These are phyloP conservation scores for Drosophila mercatorum DNA, from an alignment of 2,888 invertebrate species.

Conservation along the genomic window DNA sequence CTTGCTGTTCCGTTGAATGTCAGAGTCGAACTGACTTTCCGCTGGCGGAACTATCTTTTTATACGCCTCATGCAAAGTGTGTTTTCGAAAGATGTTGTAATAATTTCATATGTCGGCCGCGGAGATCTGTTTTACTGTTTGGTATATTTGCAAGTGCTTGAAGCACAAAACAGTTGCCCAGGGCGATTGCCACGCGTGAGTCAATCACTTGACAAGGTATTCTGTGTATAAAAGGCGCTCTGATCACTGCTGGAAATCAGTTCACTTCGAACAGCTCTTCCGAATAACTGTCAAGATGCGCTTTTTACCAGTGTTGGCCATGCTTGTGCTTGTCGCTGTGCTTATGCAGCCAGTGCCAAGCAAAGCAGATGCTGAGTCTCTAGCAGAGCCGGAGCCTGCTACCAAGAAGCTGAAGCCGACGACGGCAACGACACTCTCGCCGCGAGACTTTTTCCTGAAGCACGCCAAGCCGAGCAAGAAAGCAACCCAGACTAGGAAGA, in stretches of 20 bases:
- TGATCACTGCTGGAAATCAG: constrained; percentile 16
- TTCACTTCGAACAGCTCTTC: constrained; percentile 22
- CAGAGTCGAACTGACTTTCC: constrained; percentile 28
- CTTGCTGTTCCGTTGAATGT: not conserved
- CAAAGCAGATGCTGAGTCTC: constrained; percentile 4
- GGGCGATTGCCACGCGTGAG: constrained; percentile 17
- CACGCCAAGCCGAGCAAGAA: constrained; percentile 14
- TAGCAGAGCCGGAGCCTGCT: constrained; percentile 3
- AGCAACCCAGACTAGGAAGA: not conserved
- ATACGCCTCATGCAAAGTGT: constrained; percentile 25
- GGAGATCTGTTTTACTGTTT: constrained; percentile 21
- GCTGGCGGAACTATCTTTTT: constrained; percentile 13
- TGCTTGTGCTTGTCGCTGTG: constrained; percentile 3
- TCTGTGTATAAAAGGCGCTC: constrained; percentile 40
- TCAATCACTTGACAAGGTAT: constrained; percentile 9
- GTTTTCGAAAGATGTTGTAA: not conserved
- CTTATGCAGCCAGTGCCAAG: constrained; percentile 7
- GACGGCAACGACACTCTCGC: constrained; percentile 33
- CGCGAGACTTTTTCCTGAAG: constrained; percentile 46
- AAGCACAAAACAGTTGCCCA: constrained; percentile 43
- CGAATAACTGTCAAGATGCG: constrained; percentile 30
- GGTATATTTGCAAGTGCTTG: not conserved
- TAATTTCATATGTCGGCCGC: not conserved
- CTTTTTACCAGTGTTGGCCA: constrained; percentile 15
- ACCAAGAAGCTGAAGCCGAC: not conserved